Base-by-base conservation (phyloP, 2,888 invertebrate species). In the Caenorhabditis sp. region DNA sequence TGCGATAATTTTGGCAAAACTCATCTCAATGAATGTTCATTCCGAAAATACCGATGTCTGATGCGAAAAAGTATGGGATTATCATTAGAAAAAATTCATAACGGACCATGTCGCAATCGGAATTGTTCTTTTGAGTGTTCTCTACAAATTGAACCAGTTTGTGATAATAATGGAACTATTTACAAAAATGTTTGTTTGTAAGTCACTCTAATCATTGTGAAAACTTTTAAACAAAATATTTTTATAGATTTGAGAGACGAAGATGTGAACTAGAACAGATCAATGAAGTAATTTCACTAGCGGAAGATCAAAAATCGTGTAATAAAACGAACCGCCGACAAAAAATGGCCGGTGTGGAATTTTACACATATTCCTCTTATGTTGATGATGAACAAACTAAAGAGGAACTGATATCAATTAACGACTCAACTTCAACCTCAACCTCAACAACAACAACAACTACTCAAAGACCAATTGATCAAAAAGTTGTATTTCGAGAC, bases 1-100 rank as follows among this genome's bases (percentile, higher is more conserved):
- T 86, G 86, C 64, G 86, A 86, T 67, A 82, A 80, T 56, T 76
- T 74, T 52, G 85, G 85, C 8, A 74, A 73, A 43, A 78, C 79
- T 0, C 79, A 79, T 54, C 38, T 36, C 3, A 80, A 81, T 59
- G 73, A 76, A 25, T 81, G 81, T 43, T 38, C 63, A 3, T 73
- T 81, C 36, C 43, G 63, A 17, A 58, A 61, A 12, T 67, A 70
- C 23, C 60, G 67, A 50, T 81, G 81, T 50, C 26, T 78, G 7
- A 59, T 67, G 61, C 23, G 67, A 25, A 67, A 38, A 53, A 75
- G 60, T 23, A 63, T 70, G 59, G 69, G 63, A 1, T 21, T 75
- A 1, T 31, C 26, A 0, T 14, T 64, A 0, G 25, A 31, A 31
- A 74, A 69, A 57, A 10, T 63, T 1, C 62, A 78, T 59, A 63